phyloP scores from a whole-genome alignment of 1,140 invertebrate genomes.

The Leptestheria dahalacensis region DNA sequence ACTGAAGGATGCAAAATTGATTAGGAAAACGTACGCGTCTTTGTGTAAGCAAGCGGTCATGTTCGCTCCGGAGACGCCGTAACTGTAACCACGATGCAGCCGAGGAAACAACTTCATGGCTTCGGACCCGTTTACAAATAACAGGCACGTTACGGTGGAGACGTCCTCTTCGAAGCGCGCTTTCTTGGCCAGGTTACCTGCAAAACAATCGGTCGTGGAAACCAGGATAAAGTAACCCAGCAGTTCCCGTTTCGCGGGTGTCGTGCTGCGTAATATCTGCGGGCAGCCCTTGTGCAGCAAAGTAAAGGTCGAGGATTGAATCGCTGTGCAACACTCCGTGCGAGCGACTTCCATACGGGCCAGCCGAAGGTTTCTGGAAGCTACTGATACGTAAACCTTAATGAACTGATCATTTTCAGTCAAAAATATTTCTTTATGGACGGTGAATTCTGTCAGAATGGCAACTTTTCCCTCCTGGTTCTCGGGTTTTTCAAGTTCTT shows the following conservation, averaged over 20 bases:
- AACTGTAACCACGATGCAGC: neutral
- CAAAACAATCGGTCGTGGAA: neutral
- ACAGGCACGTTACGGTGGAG: neutral
- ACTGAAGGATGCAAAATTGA: neutral
- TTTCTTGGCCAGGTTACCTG: neutral
- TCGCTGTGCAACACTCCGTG: too few relatives aligned
- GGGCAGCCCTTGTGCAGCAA: neutral
- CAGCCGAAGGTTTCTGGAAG: neutral
- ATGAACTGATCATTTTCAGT: neutral
- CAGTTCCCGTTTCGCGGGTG: neutral
- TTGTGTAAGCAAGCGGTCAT: too few relatives aligned
- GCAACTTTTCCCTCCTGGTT: neutral
- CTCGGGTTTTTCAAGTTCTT: neutral
- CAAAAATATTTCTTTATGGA: slow-evolving; percentile 8
- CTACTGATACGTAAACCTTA: neutral
- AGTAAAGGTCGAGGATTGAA: neutral
- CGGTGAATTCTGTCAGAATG: slow-evolving; percentile 3
- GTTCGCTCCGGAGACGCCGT: neutral
- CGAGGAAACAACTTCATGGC: neutral
- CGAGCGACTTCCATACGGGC: neutral
- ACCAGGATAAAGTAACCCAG: neutral
- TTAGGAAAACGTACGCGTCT: too few relatives aligned
- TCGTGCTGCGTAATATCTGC: neutral
- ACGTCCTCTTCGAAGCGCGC: neutral
- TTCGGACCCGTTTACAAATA: neutral